phyloP scores from a whole-genome alignment of 2,888 invertebrate genomes.

The Lasius fuliginosus region DNA sequence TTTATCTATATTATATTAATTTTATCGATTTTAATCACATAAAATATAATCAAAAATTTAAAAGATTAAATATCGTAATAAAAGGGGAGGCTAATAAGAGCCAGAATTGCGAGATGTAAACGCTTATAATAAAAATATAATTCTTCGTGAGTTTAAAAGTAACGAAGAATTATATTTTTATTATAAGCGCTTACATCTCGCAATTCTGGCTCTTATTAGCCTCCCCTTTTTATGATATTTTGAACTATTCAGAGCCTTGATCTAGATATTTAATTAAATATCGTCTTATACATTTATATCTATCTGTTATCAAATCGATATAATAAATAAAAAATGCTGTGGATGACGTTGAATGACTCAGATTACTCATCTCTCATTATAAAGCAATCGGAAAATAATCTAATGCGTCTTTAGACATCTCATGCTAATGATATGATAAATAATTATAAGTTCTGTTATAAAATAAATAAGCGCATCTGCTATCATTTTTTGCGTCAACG shows the following conservation, averaged over 20 bases:
- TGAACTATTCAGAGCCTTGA: no score
- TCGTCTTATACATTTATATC: conserved; percentile 3
- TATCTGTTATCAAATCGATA: neutral
- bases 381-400: neutral
- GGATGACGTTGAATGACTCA: neutral
- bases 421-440: neutral
- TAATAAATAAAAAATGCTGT: neutral
- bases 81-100: no score
- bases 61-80: neutral
- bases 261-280: no score
- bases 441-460: neutral
- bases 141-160: no score
- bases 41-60: neutral
- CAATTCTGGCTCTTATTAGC: no score
- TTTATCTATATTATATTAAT: neutral
- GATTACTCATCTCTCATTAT: neutral
- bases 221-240: no score
- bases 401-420: neutral
- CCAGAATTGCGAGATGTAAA: no score
- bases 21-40: neutral
- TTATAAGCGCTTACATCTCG: no score
- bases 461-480: neutral
- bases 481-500: neutral
- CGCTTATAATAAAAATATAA: no score
- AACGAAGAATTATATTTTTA: no score